Evolutionary conservation across 2,888 invertebrate species (phyloP).

Genomic region (Hedychridium roseum): DNA sequence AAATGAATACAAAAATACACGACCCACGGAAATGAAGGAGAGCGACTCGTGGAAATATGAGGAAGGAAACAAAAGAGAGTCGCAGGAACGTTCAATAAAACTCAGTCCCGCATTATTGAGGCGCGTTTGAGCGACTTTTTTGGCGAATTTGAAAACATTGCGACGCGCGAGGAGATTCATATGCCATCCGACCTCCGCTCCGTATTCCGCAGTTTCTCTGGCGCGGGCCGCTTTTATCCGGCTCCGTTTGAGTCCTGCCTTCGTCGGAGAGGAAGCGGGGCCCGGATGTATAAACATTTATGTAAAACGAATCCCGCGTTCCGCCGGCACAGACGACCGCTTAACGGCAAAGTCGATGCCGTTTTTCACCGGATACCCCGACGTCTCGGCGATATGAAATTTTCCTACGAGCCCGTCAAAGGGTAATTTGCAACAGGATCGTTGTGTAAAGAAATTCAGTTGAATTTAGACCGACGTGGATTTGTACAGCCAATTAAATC

Average conservation of each 20-base stretch:
- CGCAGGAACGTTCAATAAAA: conserved; percentile 8
- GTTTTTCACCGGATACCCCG: conserved; percentile 23
- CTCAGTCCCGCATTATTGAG: conserved; percentile 13
- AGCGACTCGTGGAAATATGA: too few species aligned
- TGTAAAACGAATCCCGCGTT: conserved; percentile 22
- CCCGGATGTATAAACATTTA: conserved; percentile 38
- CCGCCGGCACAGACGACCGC: conserved; percentile 18
- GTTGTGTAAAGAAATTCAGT: too few species aligned
- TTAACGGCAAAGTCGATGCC: conserved; percentile 26
- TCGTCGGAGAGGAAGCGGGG: conserved; percentile 27
- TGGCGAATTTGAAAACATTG: too few species aligned
- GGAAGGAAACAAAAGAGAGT: conserved; percentile 4
- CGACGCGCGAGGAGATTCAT: too few species aligned
- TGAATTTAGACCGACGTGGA: too few species aligned
- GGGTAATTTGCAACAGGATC: too few species aligned
- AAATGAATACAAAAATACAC: too few species aligned
- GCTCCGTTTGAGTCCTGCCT: conserved; percentile 16
- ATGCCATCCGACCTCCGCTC: conserved; percentile 11
- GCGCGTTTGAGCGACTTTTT: too few species aligned
- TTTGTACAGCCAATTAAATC: too few species aligned
- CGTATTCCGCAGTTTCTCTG: conserved; percentile 6
- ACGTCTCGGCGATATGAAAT: conserved; percentile 17
- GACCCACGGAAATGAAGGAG: too few species aligned
- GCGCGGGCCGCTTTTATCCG: too few species aligned
- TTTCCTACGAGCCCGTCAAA: too few species aligned